Conservation (phyloP, 2,888 invertebrate genomes). For the Pyrrhia umbra region DNA sequence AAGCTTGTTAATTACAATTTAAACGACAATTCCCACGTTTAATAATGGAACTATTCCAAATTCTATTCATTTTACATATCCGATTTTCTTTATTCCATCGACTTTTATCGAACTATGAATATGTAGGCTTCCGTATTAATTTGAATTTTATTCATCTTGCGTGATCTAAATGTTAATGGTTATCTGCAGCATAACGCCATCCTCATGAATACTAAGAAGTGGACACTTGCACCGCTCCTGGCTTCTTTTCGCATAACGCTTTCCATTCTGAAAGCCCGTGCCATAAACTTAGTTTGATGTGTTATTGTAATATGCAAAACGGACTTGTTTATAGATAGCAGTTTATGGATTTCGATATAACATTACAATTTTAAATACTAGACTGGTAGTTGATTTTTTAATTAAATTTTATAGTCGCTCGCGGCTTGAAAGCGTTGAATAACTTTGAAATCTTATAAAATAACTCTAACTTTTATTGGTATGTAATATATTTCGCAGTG, state of each 20-base stretch:
- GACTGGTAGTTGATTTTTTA: conserved; percentile 59
- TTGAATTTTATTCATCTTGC: conserved; percentile 58
- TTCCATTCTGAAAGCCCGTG: conserved; percentile 69
- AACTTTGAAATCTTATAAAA: conserved; percentile 50
- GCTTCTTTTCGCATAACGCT: conserved; percentile 73
- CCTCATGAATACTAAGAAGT: conserved; percentile 81
- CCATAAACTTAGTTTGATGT: conserved; percentile 72
- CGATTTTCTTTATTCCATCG: conserved; percentile 44
- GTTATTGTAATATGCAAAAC: conserved; percentile 78
- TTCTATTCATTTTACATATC: conserved; percentile 41
- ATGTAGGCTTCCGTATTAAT: conserved; percentile 59
- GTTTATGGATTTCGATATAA: conserved; percentile 62
- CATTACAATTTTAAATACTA: conserved; percentile 64
- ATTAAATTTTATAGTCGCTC: conserved; percentile 60
- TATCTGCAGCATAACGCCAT: conserved; percentile 71
- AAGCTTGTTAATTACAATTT: conserved; percentile 50
- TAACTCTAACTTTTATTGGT: conserved; percentile 43
- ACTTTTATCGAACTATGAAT: conserved; percentile 57
- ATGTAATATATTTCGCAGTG: conserved; percentile 30
- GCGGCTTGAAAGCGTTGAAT: conserved; percentile 52
- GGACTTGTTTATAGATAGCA: conserved; percentile 71
- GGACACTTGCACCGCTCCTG: conserved; percentile 81
- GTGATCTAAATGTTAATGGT: conserved; percentile 65
- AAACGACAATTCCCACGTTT: conserved; percentile 67
- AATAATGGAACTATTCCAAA: conserved; percentile 56